Conservation (phyloP, 2,113 vertebrate species). For the Carassius carassius region DNA sequence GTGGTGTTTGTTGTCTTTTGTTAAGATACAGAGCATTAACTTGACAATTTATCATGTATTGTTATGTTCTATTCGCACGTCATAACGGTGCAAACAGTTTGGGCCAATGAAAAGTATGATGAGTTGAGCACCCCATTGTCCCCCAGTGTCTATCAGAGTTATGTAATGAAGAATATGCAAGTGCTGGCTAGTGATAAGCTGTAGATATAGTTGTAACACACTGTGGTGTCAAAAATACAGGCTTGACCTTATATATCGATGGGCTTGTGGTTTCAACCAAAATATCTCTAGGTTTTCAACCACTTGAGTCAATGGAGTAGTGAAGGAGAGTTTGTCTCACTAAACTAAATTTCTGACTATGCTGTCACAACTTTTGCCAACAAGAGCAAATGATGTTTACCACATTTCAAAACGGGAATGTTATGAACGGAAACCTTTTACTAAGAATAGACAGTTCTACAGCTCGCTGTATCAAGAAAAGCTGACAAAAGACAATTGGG, state of each 20-base stretch:
- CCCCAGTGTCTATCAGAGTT: neutral
- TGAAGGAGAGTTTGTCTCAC: conserved; percentile 24
- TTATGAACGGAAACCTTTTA: conserved; percentile 55
- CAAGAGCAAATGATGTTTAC: conserved; percentile 79
- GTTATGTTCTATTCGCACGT: conserved; percentile 40
- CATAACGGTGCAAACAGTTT: conserved; percentile 50
- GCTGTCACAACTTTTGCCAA: conserved; percentile 68
- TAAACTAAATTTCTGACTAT: conserved; percentile 61
- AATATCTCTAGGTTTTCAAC: conserved; percentile 26
- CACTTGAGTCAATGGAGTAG: neutral
- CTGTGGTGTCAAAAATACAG: neutral
- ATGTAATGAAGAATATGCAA: neutral
- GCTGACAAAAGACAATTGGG: neutral
- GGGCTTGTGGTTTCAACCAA: conserved; percentile 42
- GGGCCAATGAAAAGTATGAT: conserved; percentile 14
- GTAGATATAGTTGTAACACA: too few species aligned
- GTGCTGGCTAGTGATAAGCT: neutral
- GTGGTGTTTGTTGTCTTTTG: conserved; percentile 40
- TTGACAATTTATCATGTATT: conserved; percentile 61
- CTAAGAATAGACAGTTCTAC: conserved; percentile 73
- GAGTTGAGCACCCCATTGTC: neutral
- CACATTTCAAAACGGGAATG: conserved; percentile 75
- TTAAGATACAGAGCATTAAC: conserved; percentile 44
- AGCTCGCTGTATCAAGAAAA: conserved; percentile 58
- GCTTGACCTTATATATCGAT: conserved; percentile 41